Conservation (phyloP, 2,888 invertebrate species). For the Synergus itoensis region DNA sequence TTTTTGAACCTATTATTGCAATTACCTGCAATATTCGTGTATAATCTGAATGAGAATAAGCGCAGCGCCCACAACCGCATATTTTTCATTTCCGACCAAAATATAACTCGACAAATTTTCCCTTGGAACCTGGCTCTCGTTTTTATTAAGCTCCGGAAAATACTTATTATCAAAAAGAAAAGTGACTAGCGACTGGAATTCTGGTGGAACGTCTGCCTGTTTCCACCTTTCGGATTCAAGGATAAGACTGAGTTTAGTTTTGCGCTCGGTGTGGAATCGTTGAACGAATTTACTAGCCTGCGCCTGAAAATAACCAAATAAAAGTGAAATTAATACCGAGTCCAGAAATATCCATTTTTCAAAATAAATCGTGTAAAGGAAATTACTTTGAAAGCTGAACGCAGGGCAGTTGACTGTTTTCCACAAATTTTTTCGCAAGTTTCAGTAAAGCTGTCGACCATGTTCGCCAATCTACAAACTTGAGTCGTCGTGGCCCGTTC, state of each 20-base stretch:
- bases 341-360: not conserved
- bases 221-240: conserved; percentile 97
- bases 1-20: conserved; percentile 1
- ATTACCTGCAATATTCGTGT: conserved; percentile 91
- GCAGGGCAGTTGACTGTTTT: conserved; percentile 87
- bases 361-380: not conserved
- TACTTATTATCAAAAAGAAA: conserved; percentile 77
- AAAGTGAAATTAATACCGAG: conserved; percentile 24
- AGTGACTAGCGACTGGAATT: conserved; percentile 90
- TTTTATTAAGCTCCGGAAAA: conserved; percentile 77
- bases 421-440: conserved; percentile 88
- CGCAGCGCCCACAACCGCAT: conserved; percentile 89
- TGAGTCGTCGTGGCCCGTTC: conserved; percentile 87
- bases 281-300: conserved; percentile 95
- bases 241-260: conserved; percentile 89
- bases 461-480: conserved; percentile 86
- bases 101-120: conserved; percentile 72
- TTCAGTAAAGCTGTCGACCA: conserved; percentile 89
- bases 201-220: conserved; percentile 92
- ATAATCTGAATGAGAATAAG: conserved; percentile 93
- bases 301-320: conserved; percentile 74
- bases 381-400: conserved; percentile 86
- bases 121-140: conserved; percentile 72
- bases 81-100: conserved; percentile 85
- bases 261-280: conserved; percentile 93